Evolutionary conservation across 2,113 vertebrate genomes (phyloP).

Genomic region (Hylia prasina): DNA sequence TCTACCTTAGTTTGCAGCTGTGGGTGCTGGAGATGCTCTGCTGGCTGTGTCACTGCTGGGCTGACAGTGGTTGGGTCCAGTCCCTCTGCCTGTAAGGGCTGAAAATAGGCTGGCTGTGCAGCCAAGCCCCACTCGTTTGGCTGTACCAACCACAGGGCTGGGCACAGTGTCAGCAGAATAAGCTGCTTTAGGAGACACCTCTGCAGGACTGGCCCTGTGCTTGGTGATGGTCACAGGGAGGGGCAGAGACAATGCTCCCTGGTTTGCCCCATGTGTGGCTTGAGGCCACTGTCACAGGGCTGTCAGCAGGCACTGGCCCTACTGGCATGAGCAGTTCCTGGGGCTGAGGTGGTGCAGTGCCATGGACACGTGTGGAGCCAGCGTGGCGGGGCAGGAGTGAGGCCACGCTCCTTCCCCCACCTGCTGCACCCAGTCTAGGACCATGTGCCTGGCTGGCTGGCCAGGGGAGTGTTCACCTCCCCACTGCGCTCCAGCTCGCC

Average conservation of each 20-base stretch:
- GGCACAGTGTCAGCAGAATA: neutral
- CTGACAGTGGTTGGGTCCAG: neutral
- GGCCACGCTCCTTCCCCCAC: neutral
- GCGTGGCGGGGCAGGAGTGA: accelerated
- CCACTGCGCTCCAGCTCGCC: neutral
- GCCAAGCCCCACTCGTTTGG: accelerated
- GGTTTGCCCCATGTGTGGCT: neutral
- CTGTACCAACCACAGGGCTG: neutral
- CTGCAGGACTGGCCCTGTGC: neutral
- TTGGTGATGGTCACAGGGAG: accelerated
- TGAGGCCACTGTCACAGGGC: neutral
- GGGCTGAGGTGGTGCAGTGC: neutral
- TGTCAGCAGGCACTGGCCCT: neutral
- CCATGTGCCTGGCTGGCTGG: neutral
- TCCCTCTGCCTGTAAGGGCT: neutral
- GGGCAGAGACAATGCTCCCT: neutral
- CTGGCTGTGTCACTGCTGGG: accelerated
- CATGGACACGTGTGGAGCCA: neutral
- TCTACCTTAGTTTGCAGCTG: neutral
- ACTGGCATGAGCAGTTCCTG: accelerated
- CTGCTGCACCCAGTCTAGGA: accelerated
- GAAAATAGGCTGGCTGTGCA: accelerated
- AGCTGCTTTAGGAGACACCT: neutral
- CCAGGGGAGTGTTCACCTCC: neutral
- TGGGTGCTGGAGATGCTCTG: neutral